Conservation (phyloP, 1,140 invertebrate species). For the Spodoptera frugiperda region DNA sequence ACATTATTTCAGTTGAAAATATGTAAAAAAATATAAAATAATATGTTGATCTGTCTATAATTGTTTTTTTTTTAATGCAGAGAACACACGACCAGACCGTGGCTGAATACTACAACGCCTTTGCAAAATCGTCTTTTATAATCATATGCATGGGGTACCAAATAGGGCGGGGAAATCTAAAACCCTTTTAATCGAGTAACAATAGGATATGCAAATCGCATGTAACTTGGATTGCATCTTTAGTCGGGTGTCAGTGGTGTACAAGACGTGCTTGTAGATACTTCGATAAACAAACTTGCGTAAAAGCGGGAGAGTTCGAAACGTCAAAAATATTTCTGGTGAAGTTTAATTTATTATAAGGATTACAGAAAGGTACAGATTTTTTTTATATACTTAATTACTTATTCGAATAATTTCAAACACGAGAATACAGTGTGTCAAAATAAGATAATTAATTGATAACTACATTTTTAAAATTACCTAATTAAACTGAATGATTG, state of each 20-base stretch:
- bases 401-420: conserved; percentile 29
- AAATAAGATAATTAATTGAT: conserved; percentile 29
- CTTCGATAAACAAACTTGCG: conserved; percentile 22
- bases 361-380: conserved; percentile 46
- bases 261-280: conserved; percentile 60
- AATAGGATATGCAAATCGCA: conserved; percentile 66
- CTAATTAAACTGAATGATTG: conserved; percentile 27
- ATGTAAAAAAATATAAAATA: too few relatives aligned
- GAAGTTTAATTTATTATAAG: conserved; percentile 49
- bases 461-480: not conserved
- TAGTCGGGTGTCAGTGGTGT: conserved; percentile 66
- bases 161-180: conserved; percentile 59
- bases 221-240: conserved; percentile 63
- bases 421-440: conserved; percentile 38
- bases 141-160: conserved; percentile 42
- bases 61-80: too few relatives aligned
- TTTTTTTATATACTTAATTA: conserved; percentile 12
- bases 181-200: conserved; percentile 66
- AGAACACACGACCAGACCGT: conserved; percentile 41
- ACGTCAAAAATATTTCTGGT: conserved; percentile 39
- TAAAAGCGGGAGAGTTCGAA: conserved; percentile 33
- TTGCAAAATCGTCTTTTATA: conserved; percentile 29
- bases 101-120: conserved; percentile 33
- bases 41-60: too few relatives aligned
- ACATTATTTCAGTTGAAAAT: too few relatives aligned